Evolutionary conservation across 2,797 vertebrate genomes (phyloP).

Genomic region (Ptychadena robeensis): DNA sequence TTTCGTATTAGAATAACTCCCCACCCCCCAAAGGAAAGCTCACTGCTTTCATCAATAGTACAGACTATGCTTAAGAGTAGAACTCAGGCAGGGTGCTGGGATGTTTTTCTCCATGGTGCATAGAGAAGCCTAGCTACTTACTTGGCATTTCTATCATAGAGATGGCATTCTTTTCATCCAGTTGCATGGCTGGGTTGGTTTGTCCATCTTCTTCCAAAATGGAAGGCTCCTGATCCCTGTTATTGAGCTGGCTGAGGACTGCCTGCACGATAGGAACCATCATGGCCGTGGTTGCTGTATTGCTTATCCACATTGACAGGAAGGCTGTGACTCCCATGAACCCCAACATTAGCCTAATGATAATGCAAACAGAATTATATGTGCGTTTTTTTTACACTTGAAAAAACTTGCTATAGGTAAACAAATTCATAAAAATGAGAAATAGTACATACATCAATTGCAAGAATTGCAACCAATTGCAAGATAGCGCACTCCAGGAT

Average conservation of each 20-base stretch:
- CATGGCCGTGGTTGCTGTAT: constrained; percentile 97
- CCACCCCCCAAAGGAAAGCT: too few species aligned
- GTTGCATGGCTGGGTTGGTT: constrained; percentile 66
- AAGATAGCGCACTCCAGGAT: too few species aligned
- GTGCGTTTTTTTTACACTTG: too few species aligned
- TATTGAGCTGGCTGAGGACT: constrained; percentile 85
- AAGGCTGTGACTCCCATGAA: constrained; percentile 95
- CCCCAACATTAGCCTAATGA: constrained; percentile 90
- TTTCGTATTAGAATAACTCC: too few species aligned
- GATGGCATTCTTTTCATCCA: constrained; percentile 70
- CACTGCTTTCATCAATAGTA: too few species aligned
- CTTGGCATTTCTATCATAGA: constrained; percentile 73
- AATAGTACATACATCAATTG: too few species aligned
- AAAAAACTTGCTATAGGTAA: too few species aligned
- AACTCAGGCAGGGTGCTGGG: too few species aligned
- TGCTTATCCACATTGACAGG: constrained; percentile 99
- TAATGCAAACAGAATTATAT: background rate
- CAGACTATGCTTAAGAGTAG: too few species aligned
- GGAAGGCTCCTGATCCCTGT: constrained; percentile 67
- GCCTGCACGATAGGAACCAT: constrained; percentile 97
- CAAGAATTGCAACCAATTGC: too few species aligned
- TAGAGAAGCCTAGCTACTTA: constrained; percentile 62
- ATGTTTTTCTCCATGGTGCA: too few species aligned
- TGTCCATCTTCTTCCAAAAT: constrained; percentile 64
- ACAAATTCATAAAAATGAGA: too few species aligned